Evolutionary conservation across 2,113 vertebrate genomes (phyloP).

Genomic region (Hiodon tergisus): DNA sequence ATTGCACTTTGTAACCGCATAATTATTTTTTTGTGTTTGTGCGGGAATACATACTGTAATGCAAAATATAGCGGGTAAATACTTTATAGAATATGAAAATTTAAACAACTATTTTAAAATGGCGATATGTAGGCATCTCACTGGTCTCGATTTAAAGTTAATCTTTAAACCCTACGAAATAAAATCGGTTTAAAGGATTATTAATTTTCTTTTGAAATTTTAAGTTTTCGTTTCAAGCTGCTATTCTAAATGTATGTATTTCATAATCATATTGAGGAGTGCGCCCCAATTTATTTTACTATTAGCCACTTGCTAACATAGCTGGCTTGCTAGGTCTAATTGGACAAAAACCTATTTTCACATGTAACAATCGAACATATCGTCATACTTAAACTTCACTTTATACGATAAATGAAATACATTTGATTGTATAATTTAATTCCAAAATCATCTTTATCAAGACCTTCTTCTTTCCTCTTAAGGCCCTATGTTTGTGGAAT

Average conservation of each 20-base stretch:
- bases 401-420: too few relatives aligned
- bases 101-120: background rate
- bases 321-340: background rate
- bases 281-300: too few relatives aligned
- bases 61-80: background rate
- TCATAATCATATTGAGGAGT: too few relatives aligned
- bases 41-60: background rate
- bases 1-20: background rate
- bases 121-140: background rate
- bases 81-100: background rate
- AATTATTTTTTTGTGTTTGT: background rate
- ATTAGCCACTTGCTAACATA: background rate
- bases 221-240: background rate
- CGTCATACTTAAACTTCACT: too few relatives aligned
- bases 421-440: too few relatives aligned
- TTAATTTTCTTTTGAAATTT: conserved; percentile 1
- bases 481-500: too few relatives aligned
- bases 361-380: too few relatives aligned
- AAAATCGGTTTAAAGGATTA: background rate
- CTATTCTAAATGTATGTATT: too few relatives aligned
- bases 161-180: conserved; percentile 6
- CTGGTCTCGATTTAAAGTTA: background rate
- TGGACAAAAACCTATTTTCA: too few relatives aligned
- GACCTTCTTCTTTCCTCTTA: too few relatives aligned
- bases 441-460: too few relatives aligned